Evolutionary conservation across 2,888 invertebrate genomes (phyloP), one percentile per base, ranked within the genome.

Genomic region (Cremastinae sp.): DNA sequence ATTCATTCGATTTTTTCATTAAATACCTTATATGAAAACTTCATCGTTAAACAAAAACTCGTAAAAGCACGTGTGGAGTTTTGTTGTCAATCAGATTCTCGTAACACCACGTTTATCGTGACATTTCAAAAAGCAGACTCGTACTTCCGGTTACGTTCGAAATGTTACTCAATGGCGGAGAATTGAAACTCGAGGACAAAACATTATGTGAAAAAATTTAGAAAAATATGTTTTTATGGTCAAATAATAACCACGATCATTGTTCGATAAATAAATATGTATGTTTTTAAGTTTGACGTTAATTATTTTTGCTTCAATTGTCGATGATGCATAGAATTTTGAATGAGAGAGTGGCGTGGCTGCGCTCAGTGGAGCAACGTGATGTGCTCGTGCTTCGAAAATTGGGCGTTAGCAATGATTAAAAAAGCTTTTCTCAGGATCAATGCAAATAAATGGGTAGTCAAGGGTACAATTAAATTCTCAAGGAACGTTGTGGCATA

Each of bases 11-110:
- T 54, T 18, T 62, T 5, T 74, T 59, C 34, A 54, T 20, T 54
- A 36, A 58, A 85, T 88, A 92, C 92, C 90, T 92, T 92, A 79
- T 91, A 92, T 0, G 92, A 87, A 84, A 92, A 92, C 84, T 92
- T 92, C 92, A 92, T 92, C 76, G 82, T 79, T 51, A 34, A 71
- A 62, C 45, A 43, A 70, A 41, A 14, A 70, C 71, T n/a, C 12
- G 43, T 65, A 65, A 68, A 74, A 78, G 70, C 22, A 78, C 71
- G 73, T 59, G 72, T 77, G 76, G 36, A 49, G 61, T 78, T 70
- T 75, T 79, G 72, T 77, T 53, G 54, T 49, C 69, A 61, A 62
- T 73, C 12, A 34, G 47, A 9, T 64, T 34, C 51, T 41, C 54
- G 53, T 41, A 54, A 49, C 34, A 74, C 75, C 80, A 81, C 80